phyloP scores from a whole-genome alignment of 2,797 vertebrate genomes.

The Takifugu rubripes region DNA sequence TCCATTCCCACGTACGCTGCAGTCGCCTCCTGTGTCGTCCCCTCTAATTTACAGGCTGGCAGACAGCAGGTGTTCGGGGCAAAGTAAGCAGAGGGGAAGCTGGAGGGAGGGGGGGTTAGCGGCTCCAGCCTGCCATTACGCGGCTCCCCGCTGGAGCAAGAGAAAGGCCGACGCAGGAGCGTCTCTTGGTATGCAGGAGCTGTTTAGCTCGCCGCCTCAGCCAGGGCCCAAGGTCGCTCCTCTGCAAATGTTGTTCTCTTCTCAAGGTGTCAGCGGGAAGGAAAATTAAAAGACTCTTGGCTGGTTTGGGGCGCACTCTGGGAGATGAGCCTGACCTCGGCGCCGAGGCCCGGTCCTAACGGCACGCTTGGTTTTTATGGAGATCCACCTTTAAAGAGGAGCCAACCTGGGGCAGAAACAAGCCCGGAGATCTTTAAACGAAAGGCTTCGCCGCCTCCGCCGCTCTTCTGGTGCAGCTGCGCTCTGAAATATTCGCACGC shows the following conservation, averaged over 20 bases:
- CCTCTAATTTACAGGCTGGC: slow-evolving; percentile 66
- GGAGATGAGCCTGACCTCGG: slow-evolving; percentile 42
- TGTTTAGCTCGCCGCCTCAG: slow-evolving; percentile 46
- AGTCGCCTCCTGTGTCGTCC: slow-evolving; percentile 44
- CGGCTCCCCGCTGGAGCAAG: slow-evolving; percentile 50
- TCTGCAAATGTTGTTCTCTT: slow-evolving; percentile 50
- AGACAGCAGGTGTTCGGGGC: slow-evolving; percentile 65
- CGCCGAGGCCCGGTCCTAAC: slow-evolving; percentile 37
- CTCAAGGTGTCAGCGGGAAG: slow-evolving; percentile 38
- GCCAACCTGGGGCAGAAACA: too few relatives aligned
- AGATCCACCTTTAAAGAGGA: too few relatives aligned
- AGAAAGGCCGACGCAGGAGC: slow-evolving; percentile 31
- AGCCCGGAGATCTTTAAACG: too few relatives aligned
- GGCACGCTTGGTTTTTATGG: too few relatives aligned
- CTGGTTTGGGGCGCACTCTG: slow-evolving; percentile 34
- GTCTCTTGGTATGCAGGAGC: slow-evolving; percentile 63
- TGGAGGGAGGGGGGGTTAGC: slow-evolving; percentile 42
- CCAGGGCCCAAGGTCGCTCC: slow-evolving; percentile 56
- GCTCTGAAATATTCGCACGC: too few relatives aligned
- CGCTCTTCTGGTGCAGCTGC: too few relatives aligned
- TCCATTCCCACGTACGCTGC: slow-evolving; percentile 46
- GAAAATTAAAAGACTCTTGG: slow-evolving; percentile 50
- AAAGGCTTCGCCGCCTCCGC: too few relatives aligned
- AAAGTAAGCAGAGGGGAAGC: slow-evolving; percentile 58
- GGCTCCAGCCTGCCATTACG: slow-evolving; percentile 47